Conservation (phyloP, 2,888 invertebrate genomes). For the Cantharis nigra region DNA sequence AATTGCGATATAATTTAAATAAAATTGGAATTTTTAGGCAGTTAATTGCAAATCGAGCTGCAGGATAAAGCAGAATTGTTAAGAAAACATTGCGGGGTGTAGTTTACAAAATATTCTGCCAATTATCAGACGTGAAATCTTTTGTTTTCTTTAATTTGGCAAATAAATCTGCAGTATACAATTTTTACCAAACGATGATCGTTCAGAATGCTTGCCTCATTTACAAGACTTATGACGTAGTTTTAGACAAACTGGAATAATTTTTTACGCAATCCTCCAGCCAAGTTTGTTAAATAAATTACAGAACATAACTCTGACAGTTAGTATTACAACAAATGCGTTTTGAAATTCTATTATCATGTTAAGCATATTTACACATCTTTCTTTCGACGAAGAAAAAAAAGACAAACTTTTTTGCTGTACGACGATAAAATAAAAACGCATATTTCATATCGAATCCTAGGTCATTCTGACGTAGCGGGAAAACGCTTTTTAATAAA, state of each 20-base stretch:
- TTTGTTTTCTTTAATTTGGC: background rate
- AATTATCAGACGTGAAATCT: background rate
- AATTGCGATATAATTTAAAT: background rate
- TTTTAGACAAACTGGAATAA: slow-evolving; percentile 5
- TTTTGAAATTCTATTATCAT: slow-evolving; percentile 9
- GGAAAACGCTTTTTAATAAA: slow-evolving; percentile 4
- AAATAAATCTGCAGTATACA: background rate
- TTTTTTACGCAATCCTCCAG: slow-evolving; percentile 9
- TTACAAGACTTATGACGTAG: slow-evolving; percentile 7
- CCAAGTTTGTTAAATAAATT: slow-evolving; percentile 5
- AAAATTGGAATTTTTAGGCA: background rate
- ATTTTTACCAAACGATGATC: background rate
- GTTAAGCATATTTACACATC: slow-evolving; percentile 10
- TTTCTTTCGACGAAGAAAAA: slow-evolving; percentile 5
- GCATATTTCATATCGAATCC: slow-evolving; percentile 12
- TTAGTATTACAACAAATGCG: slow-evolving; percentile 3
- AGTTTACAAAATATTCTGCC: background rate
- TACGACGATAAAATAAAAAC: slow-evolving; percentile 10
- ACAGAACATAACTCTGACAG: slow-evolving; percentile 8
- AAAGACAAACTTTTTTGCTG: background rate
- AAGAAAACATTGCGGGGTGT: background rate
- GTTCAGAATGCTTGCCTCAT: background rate
- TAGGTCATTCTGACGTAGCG: slow-evolving; percentile 14
- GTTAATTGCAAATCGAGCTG: background rate
- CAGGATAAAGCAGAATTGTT: background rate